Evolutionary conservation across 2,113 vertebrate genomes (phyloP).

Genomic region (Aythya baeri): DNA sequence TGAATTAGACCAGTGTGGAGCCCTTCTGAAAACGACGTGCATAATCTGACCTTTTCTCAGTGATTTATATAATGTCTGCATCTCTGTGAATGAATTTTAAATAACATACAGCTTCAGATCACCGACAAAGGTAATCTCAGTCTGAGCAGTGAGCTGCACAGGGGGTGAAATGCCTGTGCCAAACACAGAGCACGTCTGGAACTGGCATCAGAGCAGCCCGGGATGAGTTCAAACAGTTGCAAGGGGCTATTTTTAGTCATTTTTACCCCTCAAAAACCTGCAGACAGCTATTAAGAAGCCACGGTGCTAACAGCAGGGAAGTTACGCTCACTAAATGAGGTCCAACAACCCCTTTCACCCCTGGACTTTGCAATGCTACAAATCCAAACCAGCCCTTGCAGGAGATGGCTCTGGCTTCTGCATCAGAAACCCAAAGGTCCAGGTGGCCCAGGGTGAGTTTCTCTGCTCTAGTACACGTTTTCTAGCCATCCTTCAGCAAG

Average conservation of each 20-base stretch:
- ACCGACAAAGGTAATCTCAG: background rate
- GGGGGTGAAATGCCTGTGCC: background rate
- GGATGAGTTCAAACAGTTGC: background rate
- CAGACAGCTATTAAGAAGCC: background rate
- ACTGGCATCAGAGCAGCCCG: background rate
- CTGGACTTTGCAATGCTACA: background rate
- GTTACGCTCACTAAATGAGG: background rate
- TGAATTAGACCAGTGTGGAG: background rate
- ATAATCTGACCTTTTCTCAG: background rate
- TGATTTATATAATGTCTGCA: background rate
- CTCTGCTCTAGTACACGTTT: background rate
- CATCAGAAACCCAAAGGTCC: background rate
- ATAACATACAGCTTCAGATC: background rate
- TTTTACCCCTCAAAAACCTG: background rate
- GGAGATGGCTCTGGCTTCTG: background rate
- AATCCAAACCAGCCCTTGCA: background rate
- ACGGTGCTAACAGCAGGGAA: background rate
- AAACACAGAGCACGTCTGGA: background rate
- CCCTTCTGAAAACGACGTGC: constrained; percentile 22
- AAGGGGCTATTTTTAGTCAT: background rate
- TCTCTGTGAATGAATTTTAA: constrained; percentile 26
- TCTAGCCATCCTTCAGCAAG: background rate
- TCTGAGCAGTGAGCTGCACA: background rate
- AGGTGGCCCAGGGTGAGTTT: background rate
- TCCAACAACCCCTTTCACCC: background rate